Evolutionary conservation across 2,113 vertebrate genomes (phyloP).

Genomic region (Tauraco erythrolophus): DNA sequence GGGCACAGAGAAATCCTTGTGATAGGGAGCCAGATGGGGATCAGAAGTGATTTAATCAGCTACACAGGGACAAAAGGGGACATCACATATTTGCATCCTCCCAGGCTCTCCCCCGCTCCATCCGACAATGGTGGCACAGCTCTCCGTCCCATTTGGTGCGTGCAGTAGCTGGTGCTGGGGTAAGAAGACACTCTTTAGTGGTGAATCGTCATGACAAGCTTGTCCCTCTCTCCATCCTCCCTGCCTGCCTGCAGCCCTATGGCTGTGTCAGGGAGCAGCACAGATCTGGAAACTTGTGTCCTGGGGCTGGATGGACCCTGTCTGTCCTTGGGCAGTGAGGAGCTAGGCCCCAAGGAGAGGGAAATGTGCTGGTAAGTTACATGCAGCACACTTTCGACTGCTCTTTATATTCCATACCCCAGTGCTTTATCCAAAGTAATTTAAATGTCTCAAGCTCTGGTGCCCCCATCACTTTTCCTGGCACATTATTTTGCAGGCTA

Average conservation of each 20-base stretch:
- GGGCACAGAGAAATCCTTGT: background rate
- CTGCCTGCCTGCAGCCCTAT: rapidly evolving
- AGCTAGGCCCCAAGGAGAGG: background rate
- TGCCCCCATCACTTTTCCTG: constrained; percentile 14
- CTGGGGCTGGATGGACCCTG: background rate
- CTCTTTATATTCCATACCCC: constrained; percentile 31
- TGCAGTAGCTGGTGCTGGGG: background rate
- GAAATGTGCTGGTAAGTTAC: constrained; percentile 33
- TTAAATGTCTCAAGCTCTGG: constrained; percentile 34
- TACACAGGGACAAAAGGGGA: background rate
- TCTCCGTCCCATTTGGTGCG: background rate
- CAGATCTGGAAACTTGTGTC: background rate
- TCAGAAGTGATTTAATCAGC: background rate
- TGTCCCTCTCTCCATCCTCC: background rate
- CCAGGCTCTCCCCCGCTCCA: background rate
- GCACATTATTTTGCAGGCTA: constrained; percentile 4
- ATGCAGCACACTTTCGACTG: background rate
- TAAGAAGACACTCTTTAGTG: background rate
- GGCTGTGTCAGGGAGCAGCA: background rate
- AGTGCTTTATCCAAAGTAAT: constrained; percentile 47
- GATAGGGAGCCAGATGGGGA: background rate
- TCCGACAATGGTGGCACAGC: too few species aligned
- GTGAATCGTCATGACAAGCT: background rate
- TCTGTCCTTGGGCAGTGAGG: background rate
- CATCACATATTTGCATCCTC: background rate